Base-by-base conservation (phyloP, 2,113 vertebrate genomes). In the Mus pahari region DNA sequence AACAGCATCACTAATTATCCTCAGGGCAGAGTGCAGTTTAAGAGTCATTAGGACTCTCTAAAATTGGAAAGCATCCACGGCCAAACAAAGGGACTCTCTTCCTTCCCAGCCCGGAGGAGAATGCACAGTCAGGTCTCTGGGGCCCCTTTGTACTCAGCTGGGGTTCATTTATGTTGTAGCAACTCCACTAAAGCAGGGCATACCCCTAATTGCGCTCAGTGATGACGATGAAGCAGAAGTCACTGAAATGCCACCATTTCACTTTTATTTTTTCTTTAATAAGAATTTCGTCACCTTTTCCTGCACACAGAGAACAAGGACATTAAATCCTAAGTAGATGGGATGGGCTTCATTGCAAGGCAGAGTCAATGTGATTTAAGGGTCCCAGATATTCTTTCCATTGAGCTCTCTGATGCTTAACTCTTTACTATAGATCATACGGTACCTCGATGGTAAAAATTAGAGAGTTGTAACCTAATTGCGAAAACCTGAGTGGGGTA, bases 31-130 rank as follows among this genome's bases (percentile, higher is more conserved):
- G 92, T 60, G 91, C 45, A 42, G 95, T 94, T 90, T 94, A 90
- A 96, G 95, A 97, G 90, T 97, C 97, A 88, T 97, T 96, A 97
- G 87, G 87, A 94, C 95, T 95, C 94, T 97, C 92, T 94, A 88
- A 94, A 97, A 95, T 48, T 97, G 96, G 97, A 97, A 97, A 91
- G 62, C 13, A 26, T 82, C 88, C 95, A 94, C 55, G 1, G 83
- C n/a, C 91, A 93, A 96, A 95, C 94, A 95, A 90, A 96, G 79
- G 86, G 62, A 84, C 78, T 87, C 74, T 92, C 62, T 89, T 93
- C 78, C 86, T 0, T 2, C 83, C 87, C 88, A 33, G 83, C 68
- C 60, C 75, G 50, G 62, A 91, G 77, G 48, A 97, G 68, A 84
- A 78, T 87, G 96, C 89, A 81, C 86, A 92, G 94, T 96, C 95